Base-by-base conservation (phyloP, 1,140 invertebrate genomes). In the Phenacoccus solenopsis region DNA sequence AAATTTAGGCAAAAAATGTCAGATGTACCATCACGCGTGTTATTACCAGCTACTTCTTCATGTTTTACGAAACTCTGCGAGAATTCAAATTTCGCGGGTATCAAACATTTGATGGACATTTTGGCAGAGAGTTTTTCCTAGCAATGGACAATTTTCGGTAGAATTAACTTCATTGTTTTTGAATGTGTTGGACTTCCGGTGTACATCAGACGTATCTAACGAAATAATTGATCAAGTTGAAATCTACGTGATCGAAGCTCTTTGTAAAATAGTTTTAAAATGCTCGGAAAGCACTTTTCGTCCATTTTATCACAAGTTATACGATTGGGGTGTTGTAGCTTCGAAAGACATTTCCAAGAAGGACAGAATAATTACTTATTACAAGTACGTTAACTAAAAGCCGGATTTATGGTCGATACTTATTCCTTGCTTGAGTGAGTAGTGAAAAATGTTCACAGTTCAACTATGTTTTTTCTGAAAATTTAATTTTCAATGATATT, bases 211-310 rank as follows among this genome's bases (percentile, higher is more conserved):
- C 67, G 72, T 67, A 1, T 21, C 69, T 5, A 76, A 76, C 0
- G 75, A 80, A 4, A 76, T 73, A 38, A 70, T 32, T 1, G 32
- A 3, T 20, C 25, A 16, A 16, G 67, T 72, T 0, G 70, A 71
- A 49, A 64, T 7, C 28, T 69, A 67, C 22, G 20, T 28, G 25
- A 69, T 69, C 7, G 24, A 69, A 69, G 25, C 71, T 32, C 69
- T 71, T 30, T 69, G 64, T 22, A 77, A 82, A 30, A 72, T 78
- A 5, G 80, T 83, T 93, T 90, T 21, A 93, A 95, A 94, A 78
- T 78, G 96, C 25, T 94, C 91, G 12, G 94, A 96, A 78, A 85
- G 86, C 0, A 87, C 85, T 21, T 97, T 97, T 77, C 84, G 89
- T 73, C 91, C 93, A 2, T 84, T 96, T 67, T 94, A 93, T 78